phyloP scores from a whole-genome alignment of 2,888 invertebrate species.

The Phaonia tiefii region DNA sequence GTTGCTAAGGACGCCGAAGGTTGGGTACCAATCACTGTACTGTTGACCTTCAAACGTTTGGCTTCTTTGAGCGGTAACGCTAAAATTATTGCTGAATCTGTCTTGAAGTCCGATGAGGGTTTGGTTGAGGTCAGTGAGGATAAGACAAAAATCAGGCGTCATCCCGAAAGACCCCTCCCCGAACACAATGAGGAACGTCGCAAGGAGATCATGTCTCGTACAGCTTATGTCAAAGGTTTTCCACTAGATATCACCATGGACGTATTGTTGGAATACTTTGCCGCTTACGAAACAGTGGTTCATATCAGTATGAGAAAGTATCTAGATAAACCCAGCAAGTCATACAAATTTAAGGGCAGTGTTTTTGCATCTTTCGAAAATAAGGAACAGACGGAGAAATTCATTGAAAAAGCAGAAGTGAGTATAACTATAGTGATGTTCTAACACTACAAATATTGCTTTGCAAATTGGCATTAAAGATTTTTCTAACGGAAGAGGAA shows the following conservation, averaged over 20 bases:
- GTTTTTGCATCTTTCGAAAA: conserved; percentile 93
- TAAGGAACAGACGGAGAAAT: conserved; percentile 89
- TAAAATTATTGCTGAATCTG: conserved; percentile 86
- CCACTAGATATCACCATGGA: conserved; percentile 86
- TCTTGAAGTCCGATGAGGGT: conserved; percentile 87
- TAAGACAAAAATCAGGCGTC: conserved; percentile 85
- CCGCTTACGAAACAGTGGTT: conserved; percentile 85
- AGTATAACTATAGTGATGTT: too few species aligned
- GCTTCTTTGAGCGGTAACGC: conserved; percentile 86
- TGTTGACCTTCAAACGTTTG: conserved; percentile 94
- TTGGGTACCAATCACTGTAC: conserved; percentile 92
- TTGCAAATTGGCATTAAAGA: too few species aligned
- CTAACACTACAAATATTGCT: too few species aligned
- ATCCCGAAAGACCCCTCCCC: conserved; percentile 86
- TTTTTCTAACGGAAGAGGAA: too few species aligned
- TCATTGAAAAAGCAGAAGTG: conserved; percentile 85
- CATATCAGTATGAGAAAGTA: conserved; percentile 85
- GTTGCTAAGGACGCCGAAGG: conserved; percentile 93
- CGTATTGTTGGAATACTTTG: conserved; percentile 87
- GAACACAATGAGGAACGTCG: conserved; percentile 91
- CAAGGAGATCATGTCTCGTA: conserved; percentile 87
- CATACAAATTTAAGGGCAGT: conserved; percentile 92
- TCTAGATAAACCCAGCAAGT: conserved; percentile 84
- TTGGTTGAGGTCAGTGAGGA: conserved; percentile 86
- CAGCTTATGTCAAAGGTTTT: conserved; percentile 94